Base-by-base conservation (phyloP, 1,140 invertebrate species). In the Drosophila lowei region DNA sequence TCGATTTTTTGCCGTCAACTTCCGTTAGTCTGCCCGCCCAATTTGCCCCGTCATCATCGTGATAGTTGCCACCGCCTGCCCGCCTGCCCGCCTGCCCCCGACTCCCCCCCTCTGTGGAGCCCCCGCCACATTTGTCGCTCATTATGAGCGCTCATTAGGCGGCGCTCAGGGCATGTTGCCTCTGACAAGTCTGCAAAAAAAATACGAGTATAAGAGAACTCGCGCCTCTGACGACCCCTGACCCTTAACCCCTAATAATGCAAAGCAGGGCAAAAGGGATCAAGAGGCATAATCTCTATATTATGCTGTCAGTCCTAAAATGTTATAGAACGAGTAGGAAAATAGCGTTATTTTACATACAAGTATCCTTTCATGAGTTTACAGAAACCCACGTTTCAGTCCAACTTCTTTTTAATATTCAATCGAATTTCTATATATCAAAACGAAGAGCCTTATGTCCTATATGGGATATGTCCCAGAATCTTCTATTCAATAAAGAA, bases 101-200 rank as follows among this genome's bases (percentile, higher is more conserved):
- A 28, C 18, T 23, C 7, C 15, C 46, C n/a, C 16, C 48, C 11
- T 23, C 28, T 73, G 55, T 6, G 28, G 18, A 43, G 15, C 38
- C 46, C n/a, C 15, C 46, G 55, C 38, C 30, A 48, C 41, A 50
- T 59, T 67, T 73, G 77, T 72, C 81, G 81, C 80, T 80, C 81
- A 86, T 85, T 86, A 85, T 86, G 81, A 70, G 80, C 80, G 50
- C 83, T 88, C 83, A 86, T 86, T 88, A 88, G 78, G 83, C 74
- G 83, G 65, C 74, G 71, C 81, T 80, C 70, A 64, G 81, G 80
- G 81, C 81, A 65, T 80, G 77, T 70, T 13, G 34, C 34, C 11
- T 38, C 9, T 38, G 34, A 38, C 81, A 86, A 79, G 75, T 66
- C 78, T 73, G 78, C 6, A 44, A 60, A 41, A 47, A 56, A 30